phyloP scores from a whole-genome alignment of 2,888 invertebrate genomes.

The Chloroclystis v-ata region DNA sequence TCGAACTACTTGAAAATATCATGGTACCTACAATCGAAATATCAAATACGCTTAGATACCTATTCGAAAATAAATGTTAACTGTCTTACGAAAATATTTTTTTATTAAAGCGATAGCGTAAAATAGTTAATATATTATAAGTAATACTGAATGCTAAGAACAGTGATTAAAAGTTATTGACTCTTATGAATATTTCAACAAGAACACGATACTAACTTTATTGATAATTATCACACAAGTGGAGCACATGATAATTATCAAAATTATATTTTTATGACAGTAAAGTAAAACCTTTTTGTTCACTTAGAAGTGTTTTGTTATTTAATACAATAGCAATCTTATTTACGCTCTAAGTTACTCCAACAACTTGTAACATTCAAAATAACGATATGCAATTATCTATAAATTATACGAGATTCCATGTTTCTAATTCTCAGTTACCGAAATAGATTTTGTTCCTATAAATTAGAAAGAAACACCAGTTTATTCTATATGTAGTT shows the following conservation, averaged over 20 bases:
- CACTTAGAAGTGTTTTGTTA: no score
- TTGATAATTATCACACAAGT: no score
- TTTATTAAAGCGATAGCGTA: constrained; percentile 52
- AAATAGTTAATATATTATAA: constrained; percentile 23
- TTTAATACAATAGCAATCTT: no score
- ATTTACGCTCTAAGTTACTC: constrained; percentile 21
- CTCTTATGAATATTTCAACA: neutral
- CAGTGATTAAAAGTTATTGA: constrained; percentile 28
- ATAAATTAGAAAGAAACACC: no score
- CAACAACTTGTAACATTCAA: constrained; percentile 24
- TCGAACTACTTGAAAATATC: neutral
- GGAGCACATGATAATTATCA: no score
- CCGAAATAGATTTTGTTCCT: no score
- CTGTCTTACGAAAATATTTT: constrained; percentile 59
- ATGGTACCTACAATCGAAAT: constrained; percentile 7
- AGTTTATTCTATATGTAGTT: no score
- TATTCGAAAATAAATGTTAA: neutral
- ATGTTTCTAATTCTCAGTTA: constrained; percentile 28
- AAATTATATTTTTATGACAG: no score
- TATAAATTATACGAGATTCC: constrained; percentile 34
- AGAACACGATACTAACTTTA: no score
- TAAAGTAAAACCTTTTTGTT: no score
- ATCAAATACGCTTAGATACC: constrained; percentile 8
- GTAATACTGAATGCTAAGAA: constrained; percentile 57
- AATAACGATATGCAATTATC: constrained; percentile 46